Conservation (phyloP, 2,888 invertebrate species). For the Neelides folsomi region DNA sequence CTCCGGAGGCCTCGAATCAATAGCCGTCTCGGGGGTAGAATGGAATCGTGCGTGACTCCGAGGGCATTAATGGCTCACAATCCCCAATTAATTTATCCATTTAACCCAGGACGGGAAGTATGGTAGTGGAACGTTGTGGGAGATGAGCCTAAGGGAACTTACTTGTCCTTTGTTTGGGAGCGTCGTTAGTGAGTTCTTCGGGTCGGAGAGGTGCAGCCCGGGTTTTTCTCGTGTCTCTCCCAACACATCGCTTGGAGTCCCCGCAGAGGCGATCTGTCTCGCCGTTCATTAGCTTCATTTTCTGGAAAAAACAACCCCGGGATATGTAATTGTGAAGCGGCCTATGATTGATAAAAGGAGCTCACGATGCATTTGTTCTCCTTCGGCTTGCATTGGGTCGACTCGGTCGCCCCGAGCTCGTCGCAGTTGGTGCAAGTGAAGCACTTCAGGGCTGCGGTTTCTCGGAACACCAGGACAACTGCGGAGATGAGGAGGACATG, state of each 20-base stretch:
- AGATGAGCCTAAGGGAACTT: background rate
- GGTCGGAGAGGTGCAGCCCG: slow-evolving; percentile 11
- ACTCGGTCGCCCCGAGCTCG: slow-evolving; percentile 10
- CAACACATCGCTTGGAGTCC: slow-evolving; percentile 19
- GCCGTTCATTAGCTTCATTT: slow-evolving; percentile 26
- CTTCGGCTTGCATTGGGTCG: slow-evolving; percentile 12
- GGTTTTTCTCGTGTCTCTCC: slow-evolving; percentile 12
- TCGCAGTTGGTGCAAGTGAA: slow-evolving; percentile 29
- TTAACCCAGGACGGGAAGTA: no score
- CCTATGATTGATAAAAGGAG: background rate
- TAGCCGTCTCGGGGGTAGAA: no score
- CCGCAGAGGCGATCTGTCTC: slow-evolving; percentile 26
- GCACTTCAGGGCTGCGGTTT: slow-evolving; percentile 22
- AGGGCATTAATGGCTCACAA: no score
- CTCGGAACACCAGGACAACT: slow-evolving; percentile 11
- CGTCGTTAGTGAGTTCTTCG: slow-evolving; percentile 13
- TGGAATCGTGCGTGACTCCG: no score
- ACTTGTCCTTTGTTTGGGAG: slow-evolving; percentile 15
- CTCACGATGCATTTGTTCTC: slow-evolving; percentile 30
- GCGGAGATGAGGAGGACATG: slow-evolving; percentile 4
- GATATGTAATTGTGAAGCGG: background rate
- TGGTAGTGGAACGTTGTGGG: no score
- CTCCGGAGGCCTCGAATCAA: no score
- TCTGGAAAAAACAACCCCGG: slow-evolving; percentile 11
- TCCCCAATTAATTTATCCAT: no score